Conservation (phyloP, 2,888 invertebrate species). For the Tortricodes alternella region DNA sequence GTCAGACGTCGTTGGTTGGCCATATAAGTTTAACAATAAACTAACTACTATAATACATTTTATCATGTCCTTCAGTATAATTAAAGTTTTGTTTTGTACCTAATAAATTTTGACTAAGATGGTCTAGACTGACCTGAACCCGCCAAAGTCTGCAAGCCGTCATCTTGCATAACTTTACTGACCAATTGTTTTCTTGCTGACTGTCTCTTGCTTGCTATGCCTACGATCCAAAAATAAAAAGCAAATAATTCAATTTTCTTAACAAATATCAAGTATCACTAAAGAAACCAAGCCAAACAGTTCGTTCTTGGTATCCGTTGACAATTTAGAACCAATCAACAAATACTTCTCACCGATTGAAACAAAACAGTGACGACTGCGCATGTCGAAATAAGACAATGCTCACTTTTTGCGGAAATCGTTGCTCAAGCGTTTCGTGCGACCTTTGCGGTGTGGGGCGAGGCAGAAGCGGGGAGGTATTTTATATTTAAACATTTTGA, state of each 20-base stretch:
- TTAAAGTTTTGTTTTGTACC: too few relatives aligned
- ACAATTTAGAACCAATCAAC: constrained; percentile 23
- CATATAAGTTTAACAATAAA: too few relatives aligned
- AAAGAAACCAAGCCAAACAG: not conserved
- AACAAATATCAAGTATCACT: not conserved
- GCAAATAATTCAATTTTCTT: not conserved
- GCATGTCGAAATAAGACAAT: constrained; percentile 60
- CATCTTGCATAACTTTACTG: too few relatives aligned
- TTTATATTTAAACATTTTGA: not conserved
- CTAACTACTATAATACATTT: too few relatives aligned
- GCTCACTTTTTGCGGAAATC: constrained; percentile 68
- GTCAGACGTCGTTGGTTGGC: too few relatives aligned
- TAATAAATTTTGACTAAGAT: too few relatives aligned
- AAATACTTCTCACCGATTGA: constrained; percentile 32
- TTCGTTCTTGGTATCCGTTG: constrained; percentile 1
- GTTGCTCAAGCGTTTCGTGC: constrained; percentile 59
- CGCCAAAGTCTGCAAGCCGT: too few relatives aligned
- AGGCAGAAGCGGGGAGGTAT: constrained; percentile 37
- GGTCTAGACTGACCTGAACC: too few relatives aligned
- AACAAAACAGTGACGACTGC: constrained; percentile 37
- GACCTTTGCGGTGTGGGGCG: constrained; percentile 54
- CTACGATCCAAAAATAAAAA: too few relatives aligned
- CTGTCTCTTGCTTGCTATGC: too few relatives aligned
- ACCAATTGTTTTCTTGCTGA: too few relatives aligned
- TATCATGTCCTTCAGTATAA: too few relatives aligned